Evolutionary conservation across 2,888 invertebrate species (phyloP), one percentile per base, ranked within the genome.

Genomic region (Phasia obesa): DNA sequence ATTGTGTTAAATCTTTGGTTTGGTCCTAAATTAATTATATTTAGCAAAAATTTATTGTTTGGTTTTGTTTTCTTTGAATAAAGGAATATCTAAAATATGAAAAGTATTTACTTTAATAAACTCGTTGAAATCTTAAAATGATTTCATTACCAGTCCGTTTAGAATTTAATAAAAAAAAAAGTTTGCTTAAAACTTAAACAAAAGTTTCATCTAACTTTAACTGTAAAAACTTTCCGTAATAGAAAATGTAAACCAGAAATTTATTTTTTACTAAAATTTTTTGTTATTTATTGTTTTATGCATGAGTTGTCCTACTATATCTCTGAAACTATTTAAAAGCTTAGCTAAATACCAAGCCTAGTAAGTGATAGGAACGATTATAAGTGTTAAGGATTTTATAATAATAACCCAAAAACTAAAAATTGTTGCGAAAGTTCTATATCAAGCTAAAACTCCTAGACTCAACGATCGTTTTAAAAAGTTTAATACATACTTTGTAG

Each of bases 201-300:
- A 42, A 11, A 42, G 4, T 1, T n/a, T n/a, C 38, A 0, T n/a
- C n/a, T 42, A 3, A 15, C 15, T 42, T 42, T n/a, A 15, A 38
- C 13, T 13, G 11, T 15, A 27, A 27, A 27, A 27, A 3, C 27
- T 5, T 6, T 27, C 27, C 6, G 27, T 3, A 27, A 6, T 5
- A 5, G 27, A 27, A 6, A 5, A 6, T 38, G 11, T 38, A 38
- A 38, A 38, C 11, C 11, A 15, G 2, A 13, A 0, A 11, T 42
- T n/a, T n/a, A 3, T 15, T 42, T 38, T 23, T 31, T 74, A 74
- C 73, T 74, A 74, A 35, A 11, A 2, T 35, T 11, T 4, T 35
- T 35, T 35, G 2, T 11, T 35, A 11, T 35, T 35, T 11, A 31
- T 31, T 5, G 4, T 31, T 31, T 6, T 31, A 31, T 3, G 35